Conservation (phyloP, 2,113 vertebrate genomes). For the Narcine bancroftii region DNA sequence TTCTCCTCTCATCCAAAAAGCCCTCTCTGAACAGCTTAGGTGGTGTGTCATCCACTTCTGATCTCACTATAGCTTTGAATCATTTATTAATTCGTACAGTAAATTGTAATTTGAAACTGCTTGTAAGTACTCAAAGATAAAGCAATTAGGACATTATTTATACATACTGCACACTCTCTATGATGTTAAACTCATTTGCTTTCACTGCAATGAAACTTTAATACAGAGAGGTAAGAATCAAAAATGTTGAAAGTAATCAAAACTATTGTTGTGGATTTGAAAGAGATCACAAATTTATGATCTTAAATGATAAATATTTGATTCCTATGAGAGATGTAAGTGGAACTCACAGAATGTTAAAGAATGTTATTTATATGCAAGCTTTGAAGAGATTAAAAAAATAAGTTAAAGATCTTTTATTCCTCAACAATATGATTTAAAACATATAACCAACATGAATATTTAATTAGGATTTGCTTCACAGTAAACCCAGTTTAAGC, state of each 20-base stretch:
- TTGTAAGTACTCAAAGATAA: constrained; percentile 28
- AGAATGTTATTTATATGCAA: not conserved
- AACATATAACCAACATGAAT: constrained; percentile 13
- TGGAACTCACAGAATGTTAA: not conserved
- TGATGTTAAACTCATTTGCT: constrained; percentile 10
- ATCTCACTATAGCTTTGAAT: not conserved
- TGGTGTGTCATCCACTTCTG: not conserved
- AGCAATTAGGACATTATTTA: constrained; percentile 31
- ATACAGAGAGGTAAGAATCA: not conserved
- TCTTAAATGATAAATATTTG: not conserved
- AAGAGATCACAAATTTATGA: not conserved
- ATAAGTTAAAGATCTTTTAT: not conserved
- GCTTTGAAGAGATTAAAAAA: not conserved
- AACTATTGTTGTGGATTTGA: not conserved
- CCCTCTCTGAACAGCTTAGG: not conserved
- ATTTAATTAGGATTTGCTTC: constrained; percentile 31
- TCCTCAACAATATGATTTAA: constrained; percentile 14
- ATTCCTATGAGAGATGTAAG: not conserved
- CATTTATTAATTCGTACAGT: constrained; percentile 14
- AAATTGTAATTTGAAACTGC: constrained; percentile 27
- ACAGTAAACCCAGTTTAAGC: constrained; percentile 32
- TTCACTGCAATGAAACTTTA: constrained; percentile 13
- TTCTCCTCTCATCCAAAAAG: not conserved
- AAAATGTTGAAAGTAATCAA: not conserved
- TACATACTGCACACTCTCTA: constrained; percentile 13